Base-by-base conservation (phyloP, 2,797 vertebrate genomes). In the Hafferia zeledoni region DNA sequence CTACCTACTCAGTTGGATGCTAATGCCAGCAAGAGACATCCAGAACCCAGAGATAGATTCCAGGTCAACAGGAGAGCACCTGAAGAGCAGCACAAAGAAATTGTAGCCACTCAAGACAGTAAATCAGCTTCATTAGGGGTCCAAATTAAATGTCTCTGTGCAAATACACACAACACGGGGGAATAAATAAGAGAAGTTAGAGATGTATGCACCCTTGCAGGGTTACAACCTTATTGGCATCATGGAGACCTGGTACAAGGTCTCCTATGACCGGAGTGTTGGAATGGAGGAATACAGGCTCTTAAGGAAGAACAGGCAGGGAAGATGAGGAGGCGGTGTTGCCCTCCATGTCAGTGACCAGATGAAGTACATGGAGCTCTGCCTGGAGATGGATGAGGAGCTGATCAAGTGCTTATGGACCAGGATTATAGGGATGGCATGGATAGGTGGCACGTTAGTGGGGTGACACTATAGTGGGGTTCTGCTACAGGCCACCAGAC, bases 201-300 rank as follows among this genome's bases (percentile, higher is more conserved):
- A 52, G 20, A 28, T n/a, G 9, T 7, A 9, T 0, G 0, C 28
- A 31, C 5, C 8, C 5, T 13, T 56, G 9, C 13, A 56, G 37
- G 24, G 9, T 22, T 72, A 13, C 13, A 14, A 14, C 18, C 11
- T 39, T 22, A 30, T 0, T 23, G 35, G 4, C 5, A 17, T 39
- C 11, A 13, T 0, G 0, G 37, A 31, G n/a, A 8, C 5, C 4
- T 61, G 9, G 5, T 31, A n/a, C 10, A 37, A 55, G 33, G 17
- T 17, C 14, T 47, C 23, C 19, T 68, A 10, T 50, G 24, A 44
- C 8, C 50, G 17, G 24, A 19, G 24, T 10, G 25, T 6, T 78
- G 39, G 1, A 17, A 20, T 59, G 25, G 46, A 83, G 39, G 10
- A 31, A 14, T 27, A 23, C 5, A 46, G 12, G 22, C 8, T 64